These are phyloP conservation scores for Brachyopa scutellaris DNA, from an alignment of 2,888 invertebrate species.

Conservation along the genomic window DNA sequence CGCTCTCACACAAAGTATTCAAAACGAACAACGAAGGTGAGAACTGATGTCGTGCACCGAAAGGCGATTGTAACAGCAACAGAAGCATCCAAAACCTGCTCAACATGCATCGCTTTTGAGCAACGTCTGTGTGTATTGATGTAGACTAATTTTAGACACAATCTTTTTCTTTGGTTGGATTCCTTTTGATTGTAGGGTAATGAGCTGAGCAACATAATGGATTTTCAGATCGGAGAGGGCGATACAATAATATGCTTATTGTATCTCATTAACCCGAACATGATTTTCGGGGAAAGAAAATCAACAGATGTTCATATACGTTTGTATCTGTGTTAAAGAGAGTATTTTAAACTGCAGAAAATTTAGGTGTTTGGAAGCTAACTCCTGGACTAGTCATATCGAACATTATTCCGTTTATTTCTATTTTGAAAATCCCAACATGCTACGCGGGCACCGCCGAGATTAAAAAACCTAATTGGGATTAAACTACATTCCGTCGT, in stretches of 20 bases:
- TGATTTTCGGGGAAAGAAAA: background rate
- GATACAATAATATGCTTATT: slow-evolving; percentile 15
- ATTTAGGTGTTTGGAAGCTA: too few species aligned
- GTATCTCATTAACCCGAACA: slow-evolving; percentile 3
- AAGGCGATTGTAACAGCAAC: slow-evolving; percentile 10
- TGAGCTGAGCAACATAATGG: slow-evolving; percentile 28
- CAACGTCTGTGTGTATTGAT: background rate
- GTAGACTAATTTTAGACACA: slow-evolving; percentile 1
- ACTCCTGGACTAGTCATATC: too few species aligned
- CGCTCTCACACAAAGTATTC: slow-evolving; percentile 42
- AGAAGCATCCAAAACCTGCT: background rate
- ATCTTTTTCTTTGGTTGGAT: slow-evolving; percentile 35
- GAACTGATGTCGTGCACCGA: slow-evolving; percentile 22
- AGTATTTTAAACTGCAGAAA: too few species aligned
- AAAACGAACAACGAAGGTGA: slow-evolving; percentile 29
- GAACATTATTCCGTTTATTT: too few species aligned
- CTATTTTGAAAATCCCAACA: too few species aligned
- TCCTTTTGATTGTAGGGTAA: slow-evolving; percentile 13
- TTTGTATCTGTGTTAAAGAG: too few species aligned
- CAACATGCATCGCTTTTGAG: background rate
- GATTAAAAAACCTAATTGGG: too few species aligned
- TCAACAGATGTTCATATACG: too few species aligned
- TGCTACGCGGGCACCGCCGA: too few species aligned
- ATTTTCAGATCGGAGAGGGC: background rate
- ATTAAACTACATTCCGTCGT: too few species aligned